These are phyloP conservation scores for Amiota communis DNA, from an alignment of 2,888 invertebrate genomes.

Conservation along the genomic window DNA sequence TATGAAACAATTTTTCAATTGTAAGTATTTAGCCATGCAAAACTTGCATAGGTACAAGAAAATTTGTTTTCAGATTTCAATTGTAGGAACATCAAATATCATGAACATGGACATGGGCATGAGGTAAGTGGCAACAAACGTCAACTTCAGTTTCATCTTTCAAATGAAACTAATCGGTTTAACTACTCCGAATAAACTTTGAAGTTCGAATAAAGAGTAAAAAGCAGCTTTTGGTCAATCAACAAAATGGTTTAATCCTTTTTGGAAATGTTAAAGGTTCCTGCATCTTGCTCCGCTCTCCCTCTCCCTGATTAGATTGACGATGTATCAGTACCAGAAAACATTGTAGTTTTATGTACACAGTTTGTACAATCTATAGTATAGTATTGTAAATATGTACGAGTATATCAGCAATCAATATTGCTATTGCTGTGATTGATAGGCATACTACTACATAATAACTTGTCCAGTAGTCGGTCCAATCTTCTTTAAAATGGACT, in stretches of 20 bases:
- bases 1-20: not conserved
- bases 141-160: not conserved
- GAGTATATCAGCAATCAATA: slow-evolving; percentile 14
- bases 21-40: not conserved
- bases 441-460: not conserved
- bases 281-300: not conserved
- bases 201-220: not conserved
- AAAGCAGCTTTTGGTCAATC: slow-evolving; percentile 24
- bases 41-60: not conserved
- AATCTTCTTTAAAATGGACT: too few species aligned
- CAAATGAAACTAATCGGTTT: slow-evolving; percentile 25
- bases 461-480: too few species aligned
- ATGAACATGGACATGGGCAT: not conserved
- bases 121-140: not conserved
- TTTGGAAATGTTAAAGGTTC: slow-evolving; percentile 17
- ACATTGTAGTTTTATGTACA: too few species aligned
- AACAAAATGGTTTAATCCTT: slow-evolving; percentile 26
- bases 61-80: not conserved
- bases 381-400: too few species aligned
- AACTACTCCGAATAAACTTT: slow-evolving; percentile 10
- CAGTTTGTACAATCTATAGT: too few species aligned
- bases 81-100: not conserved
- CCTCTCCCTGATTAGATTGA: not conserved
- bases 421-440: slow-evolving; percentile 18
- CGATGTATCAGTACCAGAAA: too few species aligned